phyloP scores from a whole-genome alignment of 2,113 vertebrate genomes.

The Seriola quinqueradiata region DNA sequence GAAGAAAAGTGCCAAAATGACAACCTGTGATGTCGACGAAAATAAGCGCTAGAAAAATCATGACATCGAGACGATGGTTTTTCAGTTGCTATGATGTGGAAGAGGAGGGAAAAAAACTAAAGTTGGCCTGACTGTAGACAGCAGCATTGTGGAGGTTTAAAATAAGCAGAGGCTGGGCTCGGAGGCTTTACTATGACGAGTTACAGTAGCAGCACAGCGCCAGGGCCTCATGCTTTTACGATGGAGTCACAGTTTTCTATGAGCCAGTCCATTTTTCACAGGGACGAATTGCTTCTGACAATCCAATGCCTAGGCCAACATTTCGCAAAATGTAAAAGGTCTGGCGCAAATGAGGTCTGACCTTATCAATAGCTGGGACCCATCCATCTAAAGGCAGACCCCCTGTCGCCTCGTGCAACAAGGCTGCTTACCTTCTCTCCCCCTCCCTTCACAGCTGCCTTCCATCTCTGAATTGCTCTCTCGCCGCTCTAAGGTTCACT shows the following conservation, averaged over 20 bases:
- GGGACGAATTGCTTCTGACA: conserved; percentile 83
- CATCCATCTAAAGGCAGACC: conserved; percentile 87
- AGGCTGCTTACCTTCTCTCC: conserved; percentile 44
- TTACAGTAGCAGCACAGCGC: conserved; percentile 55
- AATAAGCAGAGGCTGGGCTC: conserved; percentile 23
- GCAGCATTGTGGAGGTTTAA: conserved; percentile 46
- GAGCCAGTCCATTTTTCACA: conserved; percentile 86
- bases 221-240: conserved; percentile 61
- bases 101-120: conserved; percentile 11
- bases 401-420: conserved; percentile 78
- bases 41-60: conserved; percentile 44
- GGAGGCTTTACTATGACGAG: conserved; percentile 54
- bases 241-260: conserved; percentile 80
- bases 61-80: conserved; percentile 65
- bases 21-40: conserved; percentile 50
- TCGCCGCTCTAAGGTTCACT: conserved; percentile 41
- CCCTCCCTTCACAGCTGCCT: conserved; percentile 38
- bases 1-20: conserved; percentile 58
- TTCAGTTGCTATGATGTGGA: conserved; percentile 24
- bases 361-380: conserved; percentile 90
- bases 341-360: conserved; percentile 88
- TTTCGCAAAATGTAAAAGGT: conserved; percentile 90
- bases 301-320: conserved; percentile 84
- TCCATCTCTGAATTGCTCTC: conserved; percentile 54
- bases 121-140: conserved; percentile 28